Base-by-base conservation (phyloP, 2,113 vertebrate species). In the Porphyrio hochstetteri region DNA sequence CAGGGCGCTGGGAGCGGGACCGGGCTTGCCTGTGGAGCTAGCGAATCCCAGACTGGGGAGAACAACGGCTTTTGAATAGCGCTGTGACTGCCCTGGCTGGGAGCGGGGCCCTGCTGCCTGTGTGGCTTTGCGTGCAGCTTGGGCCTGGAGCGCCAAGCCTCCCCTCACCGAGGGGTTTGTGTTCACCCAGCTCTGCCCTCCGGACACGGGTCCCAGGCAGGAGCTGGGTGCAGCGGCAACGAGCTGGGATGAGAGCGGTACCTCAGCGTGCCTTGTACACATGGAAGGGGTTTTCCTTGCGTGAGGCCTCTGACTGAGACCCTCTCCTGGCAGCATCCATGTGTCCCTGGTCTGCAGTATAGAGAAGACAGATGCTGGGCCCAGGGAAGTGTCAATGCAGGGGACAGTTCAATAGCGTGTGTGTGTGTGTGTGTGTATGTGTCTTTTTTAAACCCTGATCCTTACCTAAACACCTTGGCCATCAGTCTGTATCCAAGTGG, bases 111-210 rank as follows among this genome's bases (percentile, higher is more conserved):
- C 36, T 46, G n/a, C 16, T 20, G 59, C 11, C 23, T 18, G 2
- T 0, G 1, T 9, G 68, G 5, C 17, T 35, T 21, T 4, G 12
- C 2, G 11, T 2, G 52, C 18, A 50, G 46, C 5, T 67, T 57
- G n/a, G 31, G 2, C 24, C 1, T 1, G 42, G 28, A 5, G 64
- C 36, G 16, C 1, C 44, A 42, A 74, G 65, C 63, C 7, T 1
- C 0, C 10, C 11, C 9, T 56, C 20, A 5, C 5, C 17, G 11
- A 9, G 60, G 13, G 8, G 8, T 42, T 48, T 13, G 0, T 23
- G 1, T 31, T 55, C 28, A 17, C 42, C 12, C 55, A 31, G 29
- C 4, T 27, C 31, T n/a, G 31, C 35, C 48, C 15, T 52, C 27
- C 1, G 42, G 33, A 31, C 6, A 6, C 3, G 3, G 53, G 24